These are phyloP conservation scores for Sesamia inferens DNA, from an alignment of 2,888 invertebrate genomes.

Conservation along the genomic window DNA sequence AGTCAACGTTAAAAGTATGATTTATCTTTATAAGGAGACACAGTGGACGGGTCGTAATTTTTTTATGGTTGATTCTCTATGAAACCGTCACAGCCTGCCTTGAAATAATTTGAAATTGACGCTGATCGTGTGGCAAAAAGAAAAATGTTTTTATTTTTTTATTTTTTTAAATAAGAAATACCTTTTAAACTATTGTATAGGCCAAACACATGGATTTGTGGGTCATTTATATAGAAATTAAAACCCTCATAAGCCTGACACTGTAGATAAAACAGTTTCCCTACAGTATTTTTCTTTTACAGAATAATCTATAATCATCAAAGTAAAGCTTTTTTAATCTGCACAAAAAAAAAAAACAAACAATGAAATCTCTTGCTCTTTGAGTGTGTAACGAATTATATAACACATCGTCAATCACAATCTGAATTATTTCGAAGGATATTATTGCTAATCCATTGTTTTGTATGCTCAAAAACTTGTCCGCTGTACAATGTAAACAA, in stretches of 20 bases:
- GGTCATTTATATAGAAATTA: conserved; percentile 3
- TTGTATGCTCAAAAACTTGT: neutral
- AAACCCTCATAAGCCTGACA: neutral
- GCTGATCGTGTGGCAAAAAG: neutral
- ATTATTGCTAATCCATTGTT: neutral
- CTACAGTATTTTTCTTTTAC: neutral
- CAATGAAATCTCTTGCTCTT: no score
- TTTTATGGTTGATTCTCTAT: no score
- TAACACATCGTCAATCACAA: neutral
- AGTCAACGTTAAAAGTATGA: conserved; percentile 1
- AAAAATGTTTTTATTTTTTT: no score
- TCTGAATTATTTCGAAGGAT: neutral
- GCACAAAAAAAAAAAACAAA: no score
- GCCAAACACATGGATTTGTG: no score
- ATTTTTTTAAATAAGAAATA: no score
- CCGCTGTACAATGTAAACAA: neutral
- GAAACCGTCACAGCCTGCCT: no score
- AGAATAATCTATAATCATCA: neutral
- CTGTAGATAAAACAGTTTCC: neutral
- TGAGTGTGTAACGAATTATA: neutral
- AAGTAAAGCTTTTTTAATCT: neutral
- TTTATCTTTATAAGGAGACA: conserved; percentile 7
- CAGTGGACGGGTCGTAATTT: neutral
- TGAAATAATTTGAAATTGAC: neutral
- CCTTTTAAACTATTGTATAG: no score